These are phyloP conservation scores for Dromius quadrimaculatus DNA, from an alignment of 2,888 invertebrate genomes.

Conservation along the genomic window DNA sequence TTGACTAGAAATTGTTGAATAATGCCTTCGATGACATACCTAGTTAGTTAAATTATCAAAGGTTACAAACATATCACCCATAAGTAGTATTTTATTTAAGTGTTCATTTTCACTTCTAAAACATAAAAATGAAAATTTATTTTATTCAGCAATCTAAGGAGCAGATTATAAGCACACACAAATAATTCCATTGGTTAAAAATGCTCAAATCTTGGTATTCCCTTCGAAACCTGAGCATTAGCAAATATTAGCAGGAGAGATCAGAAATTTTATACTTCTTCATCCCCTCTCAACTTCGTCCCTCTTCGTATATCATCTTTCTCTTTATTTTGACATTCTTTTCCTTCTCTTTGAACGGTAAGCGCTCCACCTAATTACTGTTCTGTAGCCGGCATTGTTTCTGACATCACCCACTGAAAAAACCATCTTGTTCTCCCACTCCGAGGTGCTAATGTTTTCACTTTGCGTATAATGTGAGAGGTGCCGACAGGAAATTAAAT, in stretches of 20 bases:
- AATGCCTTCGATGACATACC: too few relatives aligned
- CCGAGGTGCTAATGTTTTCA: slow-evolving; percentile 67
- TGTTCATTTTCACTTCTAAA: too few relatives aligned
- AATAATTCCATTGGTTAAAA: too few relatives aligned
- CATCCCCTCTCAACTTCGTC: slow-evolving; percentile 50
- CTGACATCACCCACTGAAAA: slow-evolving; percentile 64
- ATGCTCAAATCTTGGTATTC: slow-evolving; percentile 32
- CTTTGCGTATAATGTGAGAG: slow-evolving; percentile 64
- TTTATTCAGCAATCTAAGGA: too few relatives aligned
- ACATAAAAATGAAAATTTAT: too few relatives aligned
- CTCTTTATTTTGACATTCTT: neutral
- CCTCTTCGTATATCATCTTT: slow-evolving; percentile 10
- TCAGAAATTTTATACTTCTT: slow-evolving; percentile 63
- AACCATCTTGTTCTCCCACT: slow-evolving; percentile 58
- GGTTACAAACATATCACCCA: too few relatives aligned
- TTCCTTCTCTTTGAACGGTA: slow-evolving; percentile 5
- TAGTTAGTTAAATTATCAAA: too few relatives aligned
- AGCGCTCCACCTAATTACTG: slow-evolving; percentile 50
- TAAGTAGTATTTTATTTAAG: too few relatives aligned
- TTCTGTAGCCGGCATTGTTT: slow-evolving; percentile 61
- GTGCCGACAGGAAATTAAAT: slow-evolving; percentile 67
- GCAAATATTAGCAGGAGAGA: slow-evolving; percentile 62
- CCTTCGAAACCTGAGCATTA: slow-evolving; percentile 60
- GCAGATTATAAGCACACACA: too few relatives aligned
- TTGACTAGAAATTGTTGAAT: too few relatives aligned